phyloP scores from a whole-genome alignment of 1,140 invertebrate genomes.

The Cheumatopsyche charites region DNA sequence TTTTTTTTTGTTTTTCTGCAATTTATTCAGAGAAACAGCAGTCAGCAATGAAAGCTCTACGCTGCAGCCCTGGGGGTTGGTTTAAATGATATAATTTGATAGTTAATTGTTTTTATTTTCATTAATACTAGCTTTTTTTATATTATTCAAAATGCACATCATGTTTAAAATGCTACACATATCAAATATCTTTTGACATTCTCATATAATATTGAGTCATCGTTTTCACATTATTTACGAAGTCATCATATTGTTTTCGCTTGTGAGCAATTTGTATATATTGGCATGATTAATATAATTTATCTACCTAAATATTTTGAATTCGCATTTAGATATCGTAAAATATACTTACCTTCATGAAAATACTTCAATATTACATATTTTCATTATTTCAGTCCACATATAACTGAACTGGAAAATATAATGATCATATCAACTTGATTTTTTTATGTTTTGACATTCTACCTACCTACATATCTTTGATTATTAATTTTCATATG shows the following conservation, averaged over 20 bases:
- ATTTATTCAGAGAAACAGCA: constrained; percentile 42
- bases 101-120: constrained; percentile 30
- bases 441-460: too few relatives aligned
- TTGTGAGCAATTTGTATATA: neutral
- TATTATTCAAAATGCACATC: constrained; percentile 17
- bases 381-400: too few relatives aligned
- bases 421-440: too few relatives aligned
- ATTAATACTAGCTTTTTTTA: constrained; percentile 22
- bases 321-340: too few relatives aligned
- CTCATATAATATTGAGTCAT: neutral
- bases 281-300: neutral
- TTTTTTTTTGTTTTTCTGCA: constrained; percentile 24
- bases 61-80: constrained; percentile 45
- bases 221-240: neutral
- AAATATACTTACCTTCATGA: too few relatives aligned
- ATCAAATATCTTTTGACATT: neutral
- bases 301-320: too few relatives aligned
- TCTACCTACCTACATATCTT: too few relatives aligned
- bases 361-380: too few relatives aligned
- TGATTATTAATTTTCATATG: too few relatives aligned
- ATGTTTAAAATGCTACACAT: neutral
- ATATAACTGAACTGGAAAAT: too few relatives aligned
- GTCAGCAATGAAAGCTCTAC: constrained; percentile 34
- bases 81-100: constrained; percentile 37
- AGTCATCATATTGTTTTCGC: neutral